Evolutionary conservation across 2,888 invertebrate genomes (phyloP).

Genomic region (Thyatira batis): DNA sequence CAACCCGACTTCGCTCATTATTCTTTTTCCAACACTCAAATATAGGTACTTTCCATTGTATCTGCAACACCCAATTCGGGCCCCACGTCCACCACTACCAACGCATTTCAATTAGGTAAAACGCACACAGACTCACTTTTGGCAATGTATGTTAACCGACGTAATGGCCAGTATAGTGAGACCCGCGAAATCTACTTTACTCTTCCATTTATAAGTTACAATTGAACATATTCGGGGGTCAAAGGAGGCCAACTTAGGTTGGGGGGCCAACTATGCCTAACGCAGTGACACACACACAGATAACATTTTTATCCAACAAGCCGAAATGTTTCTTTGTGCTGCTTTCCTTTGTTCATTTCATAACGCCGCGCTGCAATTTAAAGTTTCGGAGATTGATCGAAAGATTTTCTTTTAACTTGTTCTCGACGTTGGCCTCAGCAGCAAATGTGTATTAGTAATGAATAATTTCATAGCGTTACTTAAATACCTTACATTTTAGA

Average conservation of each 20-base stretch:
- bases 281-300: constrained; percentile 13
- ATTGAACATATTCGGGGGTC: constrained; percentile 5
- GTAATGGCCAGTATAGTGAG: constrained; percentile 19
- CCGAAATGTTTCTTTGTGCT: constrained; percentile 9
- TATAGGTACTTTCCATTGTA: constrained; percentile 21
- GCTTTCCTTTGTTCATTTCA: constrained; percentile 20
- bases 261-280: constrained; percentile 8
- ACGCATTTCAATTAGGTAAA: constrained; percentile 23
- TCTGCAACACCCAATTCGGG: constrained; percentile 30
- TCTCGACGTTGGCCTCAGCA: not conserved
- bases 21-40: constrained; percentile 13
- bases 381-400: constrained; percentile 9
- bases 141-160: constrained; percentile 29
- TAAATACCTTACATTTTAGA: too few species aligned
- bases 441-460: not conserved
- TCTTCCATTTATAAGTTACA: not conserved
- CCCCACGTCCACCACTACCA: constrained; percentile 32
- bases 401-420: not conserved
- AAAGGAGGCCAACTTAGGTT: not conserved
- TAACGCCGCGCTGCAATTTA: constrained; percentile 12
- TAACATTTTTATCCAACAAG: constrained; percentile 15
- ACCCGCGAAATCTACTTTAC: constrained; percentile 13
- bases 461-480: too few species aligned
- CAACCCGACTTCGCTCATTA: not conserved
- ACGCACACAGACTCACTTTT: constrained; percentile 29